Conservation (phyloP, 2,888 invertebrate genomes). For the Bibio marci region DNA sequence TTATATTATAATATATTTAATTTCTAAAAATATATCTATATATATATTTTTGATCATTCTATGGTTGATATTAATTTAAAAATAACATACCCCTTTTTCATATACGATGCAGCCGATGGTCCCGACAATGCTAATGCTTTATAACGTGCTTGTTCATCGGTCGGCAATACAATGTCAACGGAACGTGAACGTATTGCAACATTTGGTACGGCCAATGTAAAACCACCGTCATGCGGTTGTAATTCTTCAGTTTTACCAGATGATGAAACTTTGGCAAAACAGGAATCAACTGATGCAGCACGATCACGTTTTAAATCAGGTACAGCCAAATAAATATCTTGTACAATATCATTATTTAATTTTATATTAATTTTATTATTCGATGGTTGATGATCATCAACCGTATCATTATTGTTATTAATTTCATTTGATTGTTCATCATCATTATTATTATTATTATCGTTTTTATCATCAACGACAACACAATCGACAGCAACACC, state of each 20-base stretch:
- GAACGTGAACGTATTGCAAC: conserved; percentile 55
- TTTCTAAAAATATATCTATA: no score
- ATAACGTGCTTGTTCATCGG: conserved; percentile 68
- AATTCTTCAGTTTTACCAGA: conserved; percentile 53
- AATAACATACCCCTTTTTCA: conserved; percentile 18
- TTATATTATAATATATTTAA: no score
- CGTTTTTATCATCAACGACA: conserved; percentile 22
- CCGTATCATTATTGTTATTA: conserved; percentile 17
- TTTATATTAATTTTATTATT: no score
- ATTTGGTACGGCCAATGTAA: conserved; percentile 49
- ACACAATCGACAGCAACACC: no score
- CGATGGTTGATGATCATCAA: conserved; percentile 21
- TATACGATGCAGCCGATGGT: conserved; percentile 20
- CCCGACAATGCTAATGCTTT: conserved; percentile 61
- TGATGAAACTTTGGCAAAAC: conserved; percentile 61
- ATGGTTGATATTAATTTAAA: no score
- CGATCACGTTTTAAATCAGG: conserved; percentile 71
- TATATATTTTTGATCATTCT: no score
- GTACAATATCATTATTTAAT: conserved; percentile 29
- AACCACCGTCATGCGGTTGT: conserved; percentile 38
- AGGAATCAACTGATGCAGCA: conserved; percentile 76
- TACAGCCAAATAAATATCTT: conserved; percentile 61
- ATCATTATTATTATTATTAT: conserved; percentile 4
- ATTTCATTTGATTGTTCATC: neutral
- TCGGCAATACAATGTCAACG: conserved; percentile 75